These are phyloP conservation scores for Tiaroga cobitis DNA, from an alignment of 2,797 vertebrate species.

Conservation along the genomic window DNA sequence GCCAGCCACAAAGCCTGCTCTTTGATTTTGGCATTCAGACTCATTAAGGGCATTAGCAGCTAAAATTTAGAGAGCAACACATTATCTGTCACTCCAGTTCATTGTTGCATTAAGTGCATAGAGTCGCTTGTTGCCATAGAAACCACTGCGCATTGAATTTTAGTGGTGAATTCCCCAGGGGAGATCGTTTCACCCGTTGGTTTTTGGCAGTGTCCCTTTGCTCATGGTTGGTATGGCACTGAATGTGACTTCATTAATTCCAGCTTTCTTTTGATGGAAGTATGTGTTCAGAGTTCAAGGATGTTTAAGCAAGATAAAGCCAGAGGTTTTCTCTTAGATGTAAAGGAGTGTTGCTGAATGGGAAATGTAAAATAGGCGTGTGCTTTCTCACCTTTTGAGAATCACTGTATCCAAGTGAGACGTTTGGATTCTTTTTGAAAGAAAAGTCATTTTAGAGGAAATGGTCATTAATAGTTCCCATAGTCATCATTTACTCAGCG, in stretches of 20 bases:
- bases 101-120: slow-evolving; percentile 50
- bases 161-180: slow-evolving; percentile 34
- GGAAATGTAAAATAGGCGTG: neutral
- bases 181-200: slow-evolving; percentile 15
- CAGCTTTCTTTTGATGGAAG: slow-evolving; percentile 30
- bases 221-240: neutral
- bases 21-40: slow-evolving; percentile 43
- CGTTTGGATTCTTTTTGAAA: neutral
- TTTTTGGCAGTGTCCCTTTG: slow-evolving; percentile 25
- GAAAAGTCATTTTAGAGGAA: neutral
- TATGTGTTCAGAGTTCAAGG: neutral
- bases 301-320: slow-evolving; percentile 36
- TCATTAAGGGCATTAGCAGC: slow-evolving; percentile 46
- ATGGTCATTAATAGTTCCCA: neutral
- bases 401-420: neutral
- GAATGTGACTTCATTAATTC: slow-evolving; percentile 26
- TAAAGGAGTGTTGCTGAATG: slow-evolving; percentile 14
- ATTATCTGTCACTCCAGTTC: slow-evolving; percentile 42
- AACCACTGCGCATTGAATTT: slow-evolving; percentile 35
- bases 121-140: slow-evolving; percentile 56
- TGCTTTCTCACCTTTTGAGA: slow-evolving; percentile 16
- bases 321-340: slow-evolving; percentile 15
- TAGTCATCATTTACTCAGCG: neutral
- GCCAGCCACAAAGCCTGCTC: neutral
- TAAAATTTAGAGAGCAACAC: slow-evolving; percentile 39